Conservation (phyloP, 2,888 invertebrate genomes). For the Sthenelais limicola region DNA sequence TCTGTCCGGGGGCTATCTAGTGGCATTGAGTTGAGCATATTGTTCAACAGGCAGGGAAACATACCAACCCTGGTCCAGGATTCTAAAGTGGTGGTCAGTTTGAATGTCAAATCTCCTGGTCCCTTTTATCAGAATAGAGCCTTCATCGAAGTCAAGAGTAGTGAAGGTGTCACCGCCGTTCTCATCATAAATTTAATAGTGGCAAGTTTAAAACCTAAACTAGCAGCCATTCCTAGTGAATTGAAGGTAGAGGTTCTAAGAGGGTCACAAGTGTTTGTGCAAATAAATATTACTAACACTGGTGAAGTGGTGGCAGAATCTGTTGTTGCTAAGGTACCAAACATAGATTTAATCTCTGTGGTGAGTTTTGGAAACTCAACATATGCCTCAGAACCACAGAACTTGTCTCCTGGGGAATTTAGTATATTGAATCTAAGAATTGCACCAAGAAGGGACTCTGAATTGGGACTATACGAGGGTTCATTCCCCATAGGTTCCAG, state of each 20-base stretch:
- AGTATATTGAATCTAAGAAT: neutral
- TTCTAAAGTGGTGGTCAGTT: neutral
- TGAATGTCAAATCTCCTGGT: neutral
- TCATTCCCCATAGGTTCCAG: neutral
- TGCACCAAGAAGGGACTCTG: neutral
- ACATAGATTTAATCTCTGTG: slow-evolving; percentile 49
- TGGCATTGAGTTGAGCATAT: neutral
- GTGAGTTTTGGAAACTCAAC: slow-evolving; percentile 48
- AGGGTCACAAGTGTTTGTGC: slow-evolving; percentile 45
- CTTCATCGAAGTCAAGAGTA: slow-evolving; percentile 6
- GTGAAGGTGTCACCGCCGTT: neutral
- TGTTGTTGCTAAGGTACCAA: slow-evolving; percentile 49
- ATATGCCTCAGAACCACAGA: slow-evolving; percentile 9
- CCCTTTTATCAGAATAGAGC: neutral
- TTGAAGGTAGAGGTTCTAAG: slow-evolving; percentile 28
- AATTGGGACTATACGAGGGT: neutral
- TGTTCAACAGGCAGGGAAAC: neutral
- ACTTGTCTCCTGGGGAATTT: neutral
- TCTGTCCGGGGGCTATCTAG: neutral
- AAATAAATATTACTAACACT: slow-evolving; percentile 51
- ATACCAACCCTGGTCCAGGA: neutral
- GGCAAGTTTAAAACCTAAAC: neutral
- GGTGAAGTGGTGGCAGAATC: slow-evolving; percentile 52
- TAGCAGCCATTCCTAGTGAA: neutral
- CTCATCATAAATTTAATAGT: slow-evolving; percentile 1